Base-by-base conservation (phyloP, 2,113 vertebrate genomes). In the Esox niger region DNA sequence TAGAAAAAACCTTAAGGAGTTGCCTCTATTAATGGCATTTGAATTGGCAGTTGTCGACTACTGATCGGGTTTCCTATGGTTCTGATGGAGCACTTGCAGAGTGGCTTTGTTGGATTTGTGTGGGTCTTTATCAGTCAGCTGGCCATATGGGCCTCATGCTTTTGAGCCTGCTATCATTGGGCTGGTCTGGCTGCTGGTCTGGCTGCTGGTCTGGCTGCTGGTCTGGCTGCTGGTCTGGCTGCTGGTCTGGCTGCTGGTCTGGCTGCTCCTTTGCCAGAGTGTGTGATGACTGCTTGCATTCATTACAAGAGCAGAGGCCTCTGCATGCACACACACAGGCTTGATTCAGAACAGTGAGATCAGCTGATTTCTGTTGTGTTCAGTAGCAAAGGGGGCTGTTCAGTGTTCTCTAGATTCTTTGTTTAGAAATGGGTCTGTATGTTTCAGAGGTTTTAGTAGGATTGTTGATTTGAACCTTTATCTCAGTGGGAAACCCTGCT, bases 341-440 rank as follows among this genome's bases (percentile, higher is more conserved):
- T n/a, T 64, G 57, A 84, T 88, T 88, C 77, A 86, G 66, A 10
- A 20, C 67, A 62, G 64, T 17, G 1, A 25, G 74, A 68, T 77
- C 86, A 85, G 83, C 84, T 85, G 86, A 82, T 60, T 68, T 15
- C 33, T 81, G 27, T 54, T 21, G 31, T 49, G n/a, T n/a, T n/a
- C n/a, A n/a, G n/a, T n/a, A n/a, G n/a, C n/a, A n/a, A n/a, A n/a
- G n/a, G n/a, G n/a, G n/a, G n/a, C n/a, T n/a, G n/a, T n/a, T n/a
- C n/a, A n/a, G n/a, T n/a, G n/a, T n/a, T n/a, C n/a, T n/a, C n/a
- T n/a, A n/a, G n/a, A n/a, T n/a, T n/a, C n/a, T n/a, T n/a, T n/a
- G n/a, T n/a, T n/a, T n/a, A n/a, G n/a, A n/a, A n/a, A n/a, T n/a
- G n/a, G n/a, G n/a, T n/a, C n/a, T n/a, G n/a, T n/a, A n/a, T n/a